Evolutionary conservation across 2,888 invertebrate species (phyloP), one percentile per base, ranked within the genome.

Genomic region (Xestia c-nigrum): DNA sequence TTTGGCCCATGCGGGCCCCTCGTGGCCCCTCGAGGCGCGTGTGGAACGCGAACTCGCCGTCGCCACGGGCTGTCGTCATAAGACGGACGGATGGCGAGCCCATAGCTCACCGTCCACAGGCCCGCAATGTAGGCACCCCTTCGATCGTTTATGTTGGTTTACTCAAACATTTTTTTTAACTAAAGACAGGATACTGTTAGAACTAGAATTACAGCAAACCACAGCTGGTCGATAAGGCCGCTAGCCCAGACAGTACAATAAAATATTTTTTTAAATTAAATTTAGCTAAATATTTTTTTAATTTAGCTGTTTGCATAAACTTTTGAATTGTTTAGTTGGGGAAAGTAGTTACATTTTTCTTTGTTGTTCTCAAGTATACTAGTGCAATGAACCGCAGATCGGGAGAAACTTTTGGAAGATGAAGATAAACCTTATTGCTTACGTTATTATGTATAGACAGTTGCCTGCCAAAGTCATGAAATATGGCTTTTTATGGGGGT

Each of bases 161-260:
- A 10, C 10, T 55, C 52, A n/a, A 55, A n/a, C n/a, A n/a, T 10
- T 0, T 14, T 57, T 14, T n/a, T 57, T 57, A 14, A 46, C 31
- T 40, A 14, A 21, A 4, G 14, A 24, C 14, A 65, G 1, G 38
- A 2, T 43, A 74, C 46, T 57, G 10, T 38, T 50, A 55, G 69
- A 21, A 38, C 52, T 66, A 61, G 79, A 61, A 52, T 52, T 40
- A 55, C 1, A 68, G 38, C 38, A 78, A 24, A 64, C 67, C 43
- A 50, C 85, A 73, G 59, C 80, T 65, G 64, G 50, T 31, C 21
- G 16, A 69, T 65, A 72, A 3, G 47, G 31, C 16, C 4, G 4
- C 57, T n/a, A 61, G 40, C 31, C 31, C 31, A 19, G 61, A 16
- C 21, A 52, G 40, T 6, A 21, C 16, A 57, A 9, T 31, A 31